A percentile compares a stretch with the other conserved stretches of the same genome.
phyloP scores from a whole-genome alignment of 2,797 vertebrate genomes.

The Cyclura pinguis region DNA sequence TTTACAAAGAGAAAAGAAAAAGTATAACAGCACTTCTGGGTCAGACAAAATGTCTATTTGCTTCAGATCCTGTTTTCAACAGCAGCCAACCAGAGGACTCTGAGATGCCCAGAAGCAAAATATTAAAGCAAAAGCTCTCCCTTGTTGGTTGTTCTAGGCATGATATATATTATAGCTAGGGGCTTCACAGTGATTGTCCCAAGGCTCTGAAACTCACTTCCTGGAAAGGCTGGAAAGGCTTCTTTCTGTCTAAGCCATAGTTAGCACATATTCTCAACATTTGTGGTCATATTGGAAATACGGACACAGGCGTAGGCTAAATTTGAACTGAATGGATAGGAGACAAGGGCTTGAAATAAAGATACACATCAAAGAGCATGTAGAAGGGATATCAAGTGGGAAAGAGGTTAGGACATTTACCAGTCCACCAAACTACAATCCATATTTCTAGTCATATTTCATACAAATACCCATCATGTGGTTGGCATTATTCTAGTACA shows the following conservation, averaged over 20 bases:
- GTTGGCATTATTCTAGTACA: background rate
- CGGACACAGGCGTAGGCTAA: background rate
- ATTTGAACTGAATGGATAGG: background rate
- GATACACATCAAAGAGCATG: background rate
- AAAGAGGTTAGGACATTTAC: background rate
- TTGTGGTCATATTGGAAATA: background rate
- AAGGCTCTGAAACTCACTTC: no score
- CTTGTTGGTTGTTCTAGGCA: background rate
- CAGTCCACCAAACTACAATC: background rate
- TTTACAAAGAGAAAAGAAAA: constrained; percentile 5
- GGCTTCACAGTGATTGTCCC: no score
- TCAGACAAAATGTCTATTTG: background rate
- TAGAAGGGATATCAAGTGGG: background rate
- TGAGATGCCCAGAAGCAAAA: background rate
- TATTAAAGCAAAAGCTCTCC: background rate
- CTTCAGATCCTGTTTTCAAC: background rate
- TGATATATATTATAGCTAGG: no score
- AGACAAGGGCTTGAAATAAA: background rate
- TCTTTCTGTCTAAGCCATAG: background rate
- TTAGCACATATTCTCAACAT: background rate
- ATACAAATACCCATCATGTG: background rate
- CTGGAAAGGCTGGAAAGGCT: no score
- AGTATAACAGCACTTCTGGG: background rate
- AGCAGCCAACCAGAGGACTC: background rate
- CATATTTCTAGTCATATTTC: background rate